phyloP scores from a whole-genome alignment of 2,888 invertebrate species.

The Resseliella maxima region DNA sequence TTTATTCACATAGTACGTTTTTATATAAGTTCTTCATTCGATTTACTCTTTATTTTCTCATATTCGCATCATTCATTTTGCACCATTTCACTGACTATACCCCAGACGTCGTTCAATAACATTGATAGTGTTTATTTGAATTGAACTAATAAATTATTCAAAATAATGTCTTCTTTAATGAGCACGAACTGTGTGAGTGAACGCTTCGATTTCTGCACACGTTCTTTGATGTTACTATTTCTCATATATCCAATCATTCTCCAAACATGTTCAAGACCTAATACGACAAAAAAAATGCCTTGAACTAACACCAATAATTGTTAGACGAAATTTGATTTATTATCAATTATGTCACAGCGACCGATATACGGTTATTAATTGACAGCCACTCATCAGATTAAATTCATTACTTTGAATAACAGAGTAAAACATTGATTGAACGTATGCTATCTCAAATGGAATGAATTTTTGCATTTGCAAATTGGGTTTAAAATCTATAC shows the following conservation, averaged over 20 bases:
- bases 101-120: slow-evolving; percentile 28
- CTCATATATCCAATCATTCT: not conserved
- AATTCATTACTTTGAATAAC: too few species aligned
- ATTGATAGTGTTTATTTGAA: slow-evolving; percentile 52
- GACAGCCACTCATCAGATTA: too few species aligned
- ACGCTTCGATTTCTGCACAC: not conserved
- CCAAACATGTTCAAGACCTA: not conserved
- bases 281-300: not conserved
- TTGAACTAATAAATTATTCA: slow-evolving; percentile 53
- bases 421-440: too few species aligned
- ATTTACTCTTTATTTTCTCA: not conserved
- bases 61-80: slow-evolving; percentile 39
- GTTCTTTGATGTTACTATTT: not conserved
- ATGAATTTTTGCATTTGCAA: too few species aligned
- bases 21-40: not conserved
- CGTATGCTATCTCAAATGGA: too few species aligned
- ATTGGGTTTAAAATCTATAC: too few species aligned
- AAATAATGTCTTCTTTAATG: slow-evolving; percentile 55
- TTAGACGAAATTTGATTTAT: not conserved
- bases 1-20: slow-evolving; percentile 21
- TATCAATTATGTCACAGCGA: not conserved
- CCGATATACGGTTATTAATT: too few species aligned
- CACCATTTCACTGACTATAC: not conserved
- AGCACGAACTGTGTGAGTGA: slow-evolving; percentile 27
- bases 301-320: not conserved